Conservation (phyloP, 1,140 invertebrate genomes). For the Caenorhabditis remanei region DNA sequence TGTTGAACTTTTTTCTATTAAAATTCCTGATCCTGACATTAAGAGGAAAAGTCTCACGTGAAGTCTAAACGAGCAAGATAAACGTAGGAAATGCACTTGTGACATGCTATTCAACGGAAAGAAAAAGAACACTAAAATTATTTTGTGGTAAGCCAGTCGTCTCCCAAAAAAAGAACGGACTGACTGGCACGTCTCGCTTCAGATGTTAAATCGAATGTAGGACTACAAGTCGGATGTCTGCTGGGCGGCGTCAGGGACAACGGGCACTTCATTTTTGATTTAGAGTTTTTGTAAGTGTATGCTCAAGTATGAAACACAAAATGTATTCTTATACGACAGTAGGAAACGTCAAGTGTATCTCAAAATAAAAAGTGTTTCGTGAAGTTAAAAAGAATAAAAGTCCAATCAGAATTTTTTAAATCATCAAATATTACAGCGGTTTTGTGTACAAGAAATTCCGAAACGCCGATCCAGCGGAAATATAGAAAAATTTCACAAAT, state of each 20-base stretch:
- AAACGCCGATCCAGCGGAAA: too few relatives aligned
- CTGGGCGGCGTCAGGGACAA: background rate
- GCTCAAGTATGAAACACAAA: background rate
- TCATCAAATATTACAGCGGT: too few relatives aligned
- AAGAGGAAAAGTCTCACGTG: background rate
- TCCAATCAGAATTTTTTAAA: background rate
- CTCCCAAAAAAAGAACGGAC: background rate
- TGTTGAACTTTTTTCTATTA: background rate
- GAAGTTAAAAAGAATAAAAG: background rate
- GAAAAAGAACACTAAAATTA: background rate
- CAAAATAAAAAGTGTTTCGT: background rate
- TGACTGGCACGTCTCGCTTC: background rate
- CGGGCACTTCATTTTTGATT: constrained; percentile 18
- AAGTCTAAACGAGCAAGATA: background rate
- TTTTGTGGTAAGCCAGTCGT: background rate
- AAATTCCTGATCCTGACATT: background rate
- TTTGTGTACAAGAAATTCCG: too few relatives aligned
- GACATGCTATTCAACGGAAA: background rate
- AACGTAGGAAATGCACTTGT: background rate
- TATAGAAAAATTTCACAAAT: too few relatives aligned
- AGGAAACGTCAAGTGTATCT: background rate
- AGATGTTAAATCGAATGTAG: background rate
- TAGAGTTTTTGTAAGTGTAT: constrained; percentile 43
- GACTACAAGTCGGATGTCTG: constrained; percentile 1
- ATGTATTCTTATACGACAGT: background rate